Base-by-base conservation (phyloP, 2,113 vertebrate species). In the Zosterops hypoxanthus region DNA sequence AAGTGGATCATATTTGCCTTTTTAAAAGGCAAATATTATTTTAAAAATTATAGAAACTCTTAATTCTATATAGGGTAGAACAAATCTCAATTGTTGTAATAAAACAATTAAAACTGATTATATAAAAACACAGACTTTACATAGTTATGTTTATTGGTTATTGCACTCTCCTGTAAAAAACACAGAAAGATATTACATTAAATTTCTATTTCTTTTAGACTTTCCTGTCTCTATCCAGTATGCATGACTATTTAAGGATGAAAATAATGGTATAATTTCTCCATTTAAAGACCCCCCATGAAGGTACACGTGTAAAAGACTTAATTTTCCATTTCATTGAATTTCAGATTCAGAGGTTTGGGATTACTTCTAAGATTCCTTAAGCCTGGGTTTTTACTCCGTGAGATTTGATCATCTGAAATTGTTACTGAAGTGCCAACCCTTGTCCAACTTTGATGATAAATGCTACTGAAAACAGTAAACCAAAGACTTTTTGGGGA, bases 231-330 rank as follows among this genome's bases (percentile, higher is more conserved):
- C 15, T 41, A 5, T 49, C 6, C 2, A 11, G 2, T 8, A 68
- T 73, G 5, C 1, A 44, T 78, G 3, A 39, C 33, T 39, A 75
- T 75, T 39, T 49, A 73, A 65, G 12, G 8, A 24, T 33, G 29
- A 70, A n/a, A 64, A 39, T 34, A 29, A 44, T 63, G 21, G 2
- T 29, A 25, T 7, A 22, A 29, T 81, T 59, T 94, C 14, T 76
- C 3, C n/a, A 39, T 79, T 82, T 87, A 53, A 61, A 83, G 61
- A 7, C 31, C 1, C 72, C 5, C 3, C 6, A 29, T 12, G 26
- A 64, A 82, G 16, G 4, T 5, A 68, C 7, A 34, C 0, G 0
- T 6, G 3, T 44, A 36, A 64, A 44, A 26, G 14, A 5, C 44
- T 33, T 79, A 29, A 76, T 34, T 6, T 39, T 6, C 3, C 20